Evolutionary conservation across 1,140 invertebrate genomes (phyloP), one percentile per base, ranked within the genome.

Genomic region (Psix sp.): DNA sequence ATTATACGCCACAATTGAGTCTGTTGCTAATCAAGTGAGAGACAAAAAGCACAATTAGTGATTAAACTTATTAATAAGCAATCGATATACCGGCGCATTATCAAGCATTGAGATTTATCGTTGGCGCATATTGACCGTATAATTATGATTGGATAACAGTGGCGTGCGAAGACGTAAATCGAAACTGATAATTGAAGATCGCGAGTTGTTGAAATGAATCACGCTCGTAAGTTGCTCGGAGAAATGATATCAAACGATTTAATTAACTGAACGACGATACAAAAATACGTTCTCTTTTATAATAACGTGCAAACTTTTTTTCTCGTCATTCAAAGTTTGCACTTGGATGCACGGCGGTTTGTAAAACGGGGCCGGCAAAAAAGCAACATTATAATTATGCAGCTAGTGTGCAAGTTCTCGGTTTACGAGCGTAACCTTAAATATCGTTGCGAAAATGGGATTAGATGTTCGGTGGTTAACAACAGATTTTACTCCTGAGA

Each of bases 391-490:
- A 62, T 56, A 72, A 72, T 71, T 60, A 56, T 49, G 36, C 20
- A 21, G 5, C 40, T 48, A 49, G 42, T 52, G 56, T 51, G 52
- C 59, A 72, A 63, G 67, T 63, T 72, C 67, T 72, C 68, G 60
- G 54, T 73, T 73, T 73, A 60, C 54, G 60, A 73, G 45, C 56
- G 40, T 59, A 65, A 65, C 52, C 62, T 67, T 65, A 66, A 74
- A 67, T 33, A 62, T 60, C 39, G 49, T 74, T 62, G 71, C 42
- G 46, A 62, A 68, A 68, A 60, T 24, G 42, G 40, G 11, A 39
- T 56, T 54, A 52, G 35, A 57, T 42, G 57, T 71, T 56, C 43
- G 70, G 60, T 48, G 40, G 54, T 65, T 54, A 54, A 52, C 39
- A 0, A 26, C 59, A 51, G 43, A 63, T 43, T 51, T 57, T 39